Percentiles rank a stretch among this genome's conserved stretches.
Conservation (phyloP, 2,113 vertebrate genomes). For the Cololabis saira region DNA sequence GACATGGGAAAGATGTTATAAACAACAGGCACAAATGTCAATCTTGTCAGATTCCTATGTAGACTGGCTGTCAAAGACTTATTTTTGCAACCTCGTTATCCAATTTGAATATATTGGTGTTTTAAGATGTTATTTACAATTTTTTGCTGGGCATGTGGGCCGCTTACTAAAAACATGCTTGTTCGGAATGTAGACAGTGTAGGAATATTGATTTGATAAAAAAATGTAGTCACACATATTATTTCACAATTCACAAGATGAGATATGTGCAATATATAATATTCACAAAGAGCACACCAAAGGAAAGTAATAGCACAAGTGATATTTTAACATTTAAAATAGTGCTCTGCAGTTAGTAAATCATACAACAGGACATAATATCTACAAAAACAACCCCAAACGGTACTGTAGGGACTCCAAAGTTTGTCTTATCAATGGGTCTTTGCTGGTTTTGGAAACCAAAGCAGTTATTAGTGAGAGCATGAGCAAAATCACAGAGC, state of each 20-base stretch:
- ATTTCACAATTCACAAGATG: neutral
- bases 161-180: conserved; percentile 14
- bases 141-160: conserved; percentile 23
- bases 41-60: conserved; percentile 69
- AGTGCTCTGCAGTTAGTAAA: conserved; percentile 17
- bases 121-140: conserved; percentile 51
- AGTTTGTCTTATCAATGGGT: conserved; percentile 51
- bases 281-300: neutral
- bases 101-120: conserved; percentile 71
- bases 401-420: neutral
- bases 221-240: neutral
- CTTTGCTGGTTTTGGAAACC: conserved; percentile 63
- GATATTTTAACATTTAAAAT: conserved; percentile 15
- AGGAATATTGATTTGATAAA: neutral
- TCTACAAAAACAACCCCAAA: conserved; percentile 44
- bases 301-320: conserved; percentile 3
- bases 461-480: conserved; percentile 60
- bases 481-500: conserved; percentile 59
- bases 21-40: conserved; percentile 68
- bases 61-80: conserved; percentile 67
- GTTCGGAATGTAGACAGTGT: conserved; percentile 4
- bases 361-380: conserved; percentile 33
- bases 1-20: conserved; percentile 73
- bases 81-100: conserved; percentile 66
- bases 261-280: neutral